These are phyloP conservation scores for Caranx melampygus DNA, from an alignment of 2,113 vertebrate genomes.

Conservation along the genomic window DNA sequence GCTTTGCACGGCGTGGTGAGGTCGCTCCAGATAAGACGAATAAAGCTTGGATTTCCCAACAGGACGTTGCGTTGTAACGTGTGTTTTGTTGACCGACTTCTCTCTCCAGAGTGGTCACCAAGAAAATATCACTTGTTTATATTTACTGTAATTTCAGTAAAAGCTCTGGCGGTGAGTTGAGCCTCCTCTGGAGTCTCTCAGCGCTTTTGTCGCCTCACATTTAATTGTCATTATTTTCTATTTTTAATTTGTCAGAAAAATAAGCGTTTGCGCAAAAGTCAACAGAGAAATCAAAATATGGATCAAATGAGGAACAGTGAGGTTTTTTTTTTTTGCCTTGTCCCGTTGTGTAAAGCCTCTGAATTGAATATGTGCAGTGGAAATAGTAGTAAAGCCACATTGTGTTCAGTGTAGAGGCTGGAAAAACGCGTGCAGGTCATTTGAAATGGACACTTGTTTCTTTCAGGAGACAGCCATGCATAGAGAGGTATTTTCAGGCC, in stretches of 20 bases:
- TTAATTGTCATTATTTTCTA: background rate
- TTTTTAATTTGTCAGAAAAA: background rate
- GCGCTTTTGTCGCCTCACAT: background rate
- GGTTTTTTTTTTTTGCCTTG: background rate
- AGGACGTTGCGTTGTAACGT: conserved; percentile 36
- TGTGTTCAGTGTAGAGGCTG: conserved; percentile 28
- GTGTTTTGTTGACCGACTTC: conserved; percentile 49
- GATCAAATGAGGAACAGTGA: background rate
- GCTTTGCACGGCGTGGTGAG: background rate
- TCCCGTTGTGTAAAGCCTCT: conserved; percentile 10
- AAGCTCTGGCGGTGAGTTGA: background rate
- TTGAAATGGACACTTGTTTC: conserved; percentile 46
- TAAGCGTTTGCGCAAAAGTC: background rate
- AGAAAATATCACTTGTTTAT: conserved; percentile 1
- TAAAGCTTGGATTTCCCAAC: conserved; percentile 20
- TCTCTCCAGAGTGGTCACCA: background rate
- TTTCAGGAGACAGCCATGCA: conserved; percentile 28
- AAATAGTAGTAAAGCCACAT: conserved; percentile 17
- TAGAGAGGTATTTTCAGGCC: conserved; percentile 27
- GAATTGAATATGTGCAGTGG: conserved; percentile 4
- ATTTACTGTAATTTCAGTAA: conserved; percentile 1
- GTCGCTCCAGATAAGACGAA: background rate
- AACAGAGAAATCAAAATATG: background rate
- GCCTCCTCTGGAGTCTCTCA: background rate
- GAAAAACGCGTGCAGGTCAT: conserved; percentile 56